Evolutionary conservation across 2,113 vertebrate species (phyloP).

Genomic region (Chauna torquata): DNA sequence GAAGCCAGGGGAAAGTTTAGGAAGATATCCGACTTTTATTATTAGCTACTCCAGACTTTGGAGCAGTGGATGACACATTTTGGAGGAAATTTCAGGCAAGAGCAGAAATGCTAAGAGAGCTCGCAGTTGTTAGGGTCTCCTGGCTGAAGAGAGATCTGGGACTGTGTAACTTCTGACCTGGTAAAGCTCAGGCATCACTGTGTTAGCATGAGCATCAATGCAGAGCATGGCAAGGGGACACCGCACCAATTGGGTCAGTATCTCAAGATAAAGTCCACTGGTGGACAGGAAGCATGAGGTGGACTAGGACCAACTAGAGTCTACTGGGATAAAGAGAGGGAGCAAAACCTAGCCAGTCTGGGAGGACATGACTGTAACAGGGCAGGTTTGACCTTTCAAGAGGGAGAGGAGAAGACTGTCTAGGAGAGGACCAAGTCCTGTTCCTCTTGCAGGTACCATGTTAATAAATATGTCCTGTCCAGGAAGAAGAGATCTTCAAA

Average conservation of each 20-base stretch:
- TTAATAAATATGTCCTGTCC: background rate
- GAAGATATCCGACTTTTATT: background rate
- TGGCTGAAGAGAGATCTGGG: background rate
- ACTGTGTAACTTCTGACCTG: background rate
- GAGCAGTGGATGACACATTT: background rate
- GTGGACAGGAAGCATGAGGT: background rate
- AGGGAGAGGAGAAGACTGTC: background rate
- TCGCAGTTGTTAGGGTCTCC: background rate
- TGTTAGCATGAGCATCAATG: accelerated
- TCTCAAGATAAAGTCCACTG: background rate
- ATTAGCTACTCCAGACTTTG: background rate
- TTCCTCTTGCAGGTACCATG: background rate
- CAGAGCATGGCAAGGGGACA: background rate
- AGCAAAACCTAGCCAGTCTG: background rate
- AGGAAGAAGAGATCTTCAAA: background rate
- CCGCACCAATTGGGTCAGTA: background rate
- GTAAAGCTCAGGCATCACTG: background rate
- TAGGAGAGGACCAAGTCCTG: background rate
- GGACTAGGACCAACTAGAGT: background rate
- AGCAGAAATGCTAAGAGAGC: background rate
- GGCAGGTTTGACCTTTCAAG: background rate
- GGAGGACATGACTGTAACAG: background rate
- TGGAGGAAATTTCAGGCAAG: background rate
- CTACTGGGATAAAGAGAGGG: background rate
- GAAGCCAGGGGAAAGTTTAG: background rate